Conservation (phyloP, 2,888 invertebrate species). For the Drymonia ruficornis region DNA sequence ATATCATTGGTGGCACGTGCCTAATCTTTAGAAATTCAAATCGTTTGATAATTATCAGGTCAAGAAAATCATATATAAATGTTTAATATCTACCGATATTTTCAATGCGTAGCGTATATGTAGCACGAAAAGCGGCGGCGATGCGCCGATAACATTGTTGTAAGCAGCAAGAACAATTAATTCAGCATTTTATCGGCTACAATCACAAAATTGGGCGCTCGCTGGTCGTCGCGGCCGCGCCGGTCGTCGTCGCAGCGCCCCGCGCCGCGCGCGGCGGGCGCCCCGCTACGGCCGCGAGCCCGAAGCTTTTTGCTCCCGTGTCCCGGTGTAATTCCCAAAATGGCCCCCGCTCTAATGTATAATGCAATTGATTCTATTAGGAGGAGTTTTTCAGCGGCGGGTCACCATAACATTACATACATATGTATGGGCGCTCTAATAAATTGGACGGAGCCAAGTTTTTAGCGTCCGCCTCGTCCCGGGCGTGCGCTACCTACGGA, state of each 20-base stretch:
- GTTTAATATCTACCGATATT: constrained; percentile 1
- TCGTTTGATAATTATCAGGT: background rate
- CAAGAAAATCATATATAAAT: background rate
- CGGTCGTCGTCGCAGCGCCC: background rate
- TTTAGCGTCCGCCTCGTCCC: constrained; percentile 26
- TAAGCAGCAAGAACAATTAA: constrained; percentile 12
- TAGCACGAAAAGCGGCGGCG: background rate
- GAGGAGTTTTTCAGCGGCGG: constrained; percentile 65
- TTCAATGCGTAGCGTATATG: background rate
- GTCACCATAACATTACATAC: constrained; percentile 62
- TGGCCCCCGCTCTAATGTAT: constrained; percentile 69
- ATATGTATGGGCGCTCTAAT: constrained; percentile 76
- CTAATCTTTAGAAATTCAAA: background rate
- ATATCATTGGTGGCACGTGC: too few relatives aligned
- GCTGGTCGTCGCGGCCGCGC: background rate
- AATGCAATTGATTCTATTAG: constrained; percentile 78
- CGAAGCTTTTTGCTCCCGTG: constrained; percentile 46
- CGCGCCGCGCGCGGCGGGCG: background rate
- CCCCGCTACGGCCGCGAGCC: background rate
- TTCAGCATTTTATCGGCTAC: constrained; percentile 15
- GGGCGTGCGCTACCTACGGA: background rate
- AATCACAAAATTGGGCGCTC: constrained; percentile 13
- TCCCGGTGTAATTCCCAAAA: constrained; percentile 62
- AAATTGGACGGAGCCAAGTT: constrained; percentile 60
- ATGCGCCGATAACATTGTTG: constrained; percentile 9